A percentile compares a stretch with the other conserved stretches of the same genome.
Evolutionary conservation across 2,888 invertebrate genomes (phyloP).

Genomic region (Eucera pruinosa): DNA sequence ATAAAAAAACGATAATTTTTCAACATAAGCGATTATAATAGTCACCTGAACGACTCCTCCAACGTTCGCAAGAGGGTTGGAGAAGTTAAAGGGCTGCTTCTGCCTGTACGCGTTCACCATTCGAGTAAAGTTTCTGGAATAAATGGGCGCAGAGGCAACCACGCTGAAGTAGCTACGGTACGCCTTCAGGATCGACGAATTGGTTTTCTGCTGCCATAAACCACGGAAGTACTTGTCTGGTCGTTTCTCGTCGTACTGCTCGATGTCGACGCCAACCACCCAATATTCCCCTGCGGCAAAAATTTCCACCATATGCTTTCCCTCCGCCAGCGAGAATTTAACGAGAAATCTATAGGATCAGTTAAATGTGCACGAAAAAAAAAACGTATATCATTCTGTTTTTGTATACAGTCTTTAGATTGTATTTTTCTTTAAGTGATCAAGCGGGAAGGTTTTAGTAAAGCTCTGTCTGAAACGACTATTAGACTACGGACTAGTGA

Average conservation of each 20-base stretch:
- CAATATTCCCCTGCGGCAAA: conserved; percentile 92
- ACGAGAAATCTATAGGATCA: conserved; percentile 15
- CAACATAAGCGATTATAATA: conserved; percentile 44
- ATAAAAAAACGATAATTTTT: too few relatives aligned
- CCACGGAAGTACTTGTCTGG: conserved; percentile 93
- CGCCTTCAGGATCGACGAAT: conserved; percentile 88
- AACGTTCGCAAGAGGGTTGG: conserved; percentile 90
- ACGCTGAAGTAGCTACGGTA: conserved; percentile 94
- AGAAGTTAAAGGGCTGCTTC: conserved; percentile 94
- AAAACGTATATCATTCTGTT: too few relatives aligned
- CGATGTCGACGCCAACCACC: conserved; percentile 95
- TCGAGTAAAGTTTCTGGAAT: conserved; percentile 90
- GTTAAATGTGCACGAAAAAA: too few relatives aligned
- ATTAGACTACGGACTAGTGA: conserved; percentile 34
- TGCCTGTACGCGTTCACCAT: conserved; percentile 94
- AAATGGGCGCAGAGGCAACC: conserved; percentile 90
- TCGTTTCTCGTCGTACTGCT: conserved; percentile 92
- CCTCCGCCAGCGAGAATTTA: not conserved
- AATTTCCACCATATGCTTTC: conserved; percentile 26
- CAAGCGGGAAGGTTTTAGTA: not conserved
- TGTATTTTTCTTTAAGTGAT: not conserved
- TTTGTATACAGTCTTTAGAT: not conserved
- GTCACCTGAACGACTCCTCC: conserved; percentile 87
- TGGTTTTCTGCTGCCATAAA: conserved; percentile 86
- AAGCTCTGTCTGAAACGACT: not conserved